Evolutionary conservation across 2,797 vertebrate species (phyloP), one percentile per base, ranked within the genome.

Genomic region (Selene dorsalis): DNA sequence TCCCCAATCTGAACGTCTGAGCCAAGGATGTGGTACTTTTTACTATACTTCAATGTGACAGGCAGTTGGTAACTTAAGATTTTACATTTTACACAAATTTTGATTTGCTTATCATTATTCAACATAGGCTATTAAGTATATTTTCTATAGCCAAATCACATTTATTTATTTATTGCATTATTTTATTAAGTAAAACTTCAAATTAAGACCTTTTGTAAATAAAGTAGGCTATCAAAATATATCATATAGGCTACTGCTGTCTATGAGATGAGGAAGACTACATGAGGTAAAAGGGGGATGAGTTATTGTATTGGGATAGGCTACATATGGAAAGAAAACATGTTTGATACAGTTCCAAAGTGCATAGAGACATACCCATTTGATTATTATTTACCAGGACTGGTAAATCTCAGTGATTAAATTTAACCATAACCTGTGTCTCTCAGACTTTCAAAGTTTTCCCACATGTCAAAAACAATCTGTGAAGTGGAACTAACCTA

Each of bases 381-480:
- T 41, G 53, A 69, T 24, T 45, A 22, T 28, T 2, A 26, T 38
- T 22, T 26, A 28, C 9, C 26, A 50, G n/a, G 16, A 22, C 16
- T 9, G 26, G 5, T 48, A 18, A 39, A 43, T 10, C 1, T 28
- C 8, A 2, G 59, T 22, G 10, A 48, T 41, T 41, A 26, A 20
- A 13, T 48, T 22, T 59, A 52, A 50, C 16, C 17, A 30, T 60
- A 52, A 63, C 16, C 17, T 45, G 4, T 12, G 3, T 4, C 22
- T 61, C 32, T n/a, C 13, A 8, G 20, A 50, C 17, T 17, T 62
- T 26, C 7, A 20, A 81, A 71, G 55, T 47, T 71, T 28, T 56
- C 43, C 58, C 6, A 5, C 11, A 68, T 66, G 50, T 71, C 55
- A 71, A 76, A 56, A 70, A 78, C 58, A 43, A 47, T 62, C 32